Conservation (phyloP, 1,140 invertebrate genomes). For the Neodiprion pinetum region DNA sequence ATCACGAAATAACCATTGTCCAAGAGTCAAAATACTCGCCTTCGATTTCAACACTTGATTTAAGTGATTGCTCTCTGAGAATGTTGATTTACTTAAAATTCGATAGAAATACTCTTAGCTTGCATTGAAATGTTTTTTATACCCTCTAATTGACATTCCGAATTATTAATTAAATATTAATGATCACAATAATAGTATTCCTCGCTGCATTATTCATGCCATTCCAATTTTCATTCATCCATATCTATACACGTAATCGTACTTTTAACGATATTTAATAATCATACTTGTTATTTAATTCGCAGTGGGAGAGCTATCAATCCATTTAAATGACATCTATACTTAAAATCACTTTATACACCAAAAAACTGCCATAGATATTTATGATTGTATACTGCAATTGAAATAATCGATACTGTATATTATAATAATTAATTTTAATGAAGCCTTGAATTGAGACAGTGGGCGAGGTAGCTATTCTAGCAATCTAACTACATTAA, state of each 20-base stretch:
- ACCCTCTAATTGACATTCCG: background rate
- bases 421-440: no score
- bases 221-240: background rate
- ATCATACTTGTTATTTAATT: background rate
- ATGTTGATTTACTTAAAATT: background rate
- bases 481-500: no score
- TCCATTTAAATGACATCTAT: background rate
- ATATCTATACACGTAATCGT: background rate
- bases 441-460: no score
- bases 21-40: background rate
- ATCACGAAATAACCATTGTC: background rate
- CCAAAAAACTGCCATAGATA: background rate
- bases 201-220: background rate
- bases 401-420: background rate
- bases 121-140: background rate
- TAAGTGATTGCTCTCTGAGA: background rate
- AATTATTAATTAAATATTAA: background rate
- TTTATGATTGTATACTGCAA: background rate
- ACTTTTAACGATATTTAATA: background rate
- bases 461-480: no score
- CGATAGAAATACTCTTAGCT: background rate
- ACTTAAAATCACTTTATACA: background rate
- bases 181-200: background rate
- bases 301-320: background rate
- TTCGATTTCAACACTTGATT: background rate